Evolutionary conservation across 1,140 invertebrate species (phyloP).

Genomic region (Bradysia coprophila): DNA sequence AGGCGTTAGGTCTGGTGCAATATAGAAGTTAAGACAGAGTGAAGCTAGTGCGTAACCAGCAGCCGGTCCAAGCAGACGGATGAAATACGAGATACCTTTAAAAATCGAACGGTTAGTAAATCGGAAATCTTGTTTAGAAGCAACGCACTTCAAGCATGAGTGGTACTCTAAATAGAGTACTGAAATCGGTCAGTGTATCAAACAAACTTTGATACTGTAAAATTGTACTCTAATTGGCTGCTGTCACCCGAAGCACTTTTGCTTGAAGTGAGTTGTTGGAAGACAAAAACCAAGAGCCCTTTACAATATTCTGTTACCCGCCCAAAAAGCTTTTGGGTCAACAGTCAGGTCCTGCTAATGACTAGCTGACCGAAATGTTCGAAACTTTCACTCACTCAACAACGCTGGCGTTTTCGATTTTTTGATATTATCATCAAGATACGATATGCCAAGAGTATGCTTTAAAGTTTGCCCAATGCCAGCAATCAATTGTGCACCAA

Average conservation of each 20-base stretch:
- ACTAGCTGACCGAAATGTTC: too few relatives aligned
- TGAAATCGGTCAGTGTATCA: too few relatives aligned
- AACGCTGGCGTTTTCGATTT: slow-evolving; percentile 46
- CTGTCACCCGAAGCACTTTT: too few relatives aligned
- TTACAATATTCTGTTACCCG: too few relatives aligned
- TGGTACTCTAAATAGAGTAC: too few relatives aligned
- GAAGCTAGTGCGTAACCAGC: slow-evolving; percentile 32
- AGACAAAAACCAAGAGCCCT: too few relatives aligned
- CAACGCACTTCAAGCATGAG: too few relatives aligned
- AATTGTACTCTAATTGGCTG: too few relatives aligned
- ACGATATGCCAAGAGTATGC: slow-evolving; percentile 46
- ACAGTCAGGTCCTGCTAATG: too few relatives aligned
- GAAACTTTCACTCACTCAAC: slow-evolving; percentile 28
- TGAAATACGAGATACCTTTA: slow-evolving; percentile 43
- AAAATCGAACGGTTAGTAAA: slow-evolving; percentile 3
- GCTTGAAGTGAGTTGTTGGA: too few relatives aligned
- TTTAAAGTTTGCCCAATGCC: slow-evolving; percentile 44
- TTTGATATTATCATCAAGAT: slow-evolving; percentile 51
- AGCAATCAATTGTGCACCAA: slow-evolving; percentile 42
- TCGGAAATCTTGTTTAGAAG: not conserved
- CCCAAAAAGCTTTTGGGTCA: too few relatives aligned
- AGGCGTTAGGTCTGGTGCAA: slow-evolving; percentile 39
- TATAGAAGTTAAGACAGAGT: slow-evolving; percentile 41
- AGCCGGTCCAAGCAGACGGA: slow-evolving; percentile 50
- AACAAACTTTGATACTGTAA: too few relatives aligned